Base-by-base conservation (phyloP, 2,888 invertebrate genomes). In the Mimachlamys varia region DNA sequence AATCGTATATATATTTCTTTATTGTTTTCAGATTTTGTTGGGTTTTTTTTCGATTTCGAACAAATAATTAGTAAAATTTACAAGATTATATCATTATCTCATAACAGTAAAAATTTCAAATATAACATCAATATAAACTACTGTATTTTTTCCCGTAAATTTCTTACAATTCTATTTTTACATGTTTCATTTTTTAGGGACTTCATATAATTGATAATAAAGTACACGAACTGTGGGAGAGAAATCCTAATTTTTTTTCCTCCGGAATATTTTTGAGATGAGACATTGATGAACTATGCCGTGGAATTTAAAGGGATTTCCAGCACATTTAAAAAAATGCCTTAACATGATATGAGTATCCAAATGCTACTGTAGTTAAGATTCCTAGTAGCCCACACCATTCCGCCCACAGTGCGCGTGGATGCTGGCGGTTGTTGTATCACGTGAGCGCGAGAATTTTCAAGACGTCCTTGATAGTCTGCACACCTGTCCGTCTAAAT, bases 331-430 rank as follows among this genome's bases (percentile, higher is more conserved):
- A 76, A 76, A 58, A 27, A n/a, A 76, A 0, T 2, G 22, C 76
- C 5, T 17, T 10, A 76, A 33, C 27, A 17, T 10, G 27, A 76
- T 76, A 33, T 76, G 27, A 27, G 76, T 76, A 27, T 76, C 27
- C 76, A 33, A 76, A 76, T 76, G 62, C 62, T 62, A 5, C n/a
- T 62, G 62, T 62, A 62, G 76, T 76, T 76, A 76, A 76, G 76
- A 76, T 76, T 76, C 76, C 76, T 13, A 27, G 22, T 27, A 76
- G 76, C 76, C 33, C 76, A 12, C 76, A 76, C 12, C 62, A 76
- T 7, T 15, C 76, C 15, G 27, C 76, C 27, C 76, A 0, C 76
- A 33, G 76, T 76, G 76, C 12, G 27, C 27, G 27, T 27, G 33
- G 13, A 27, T 33, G 33, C 76, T 33, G 76, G 33, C 76, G 27